Evolutionary conservation across 2,888 invertebrate species (phyloP), one percentile per base, ranked within the genome.

Genomic region (Tribolium freemani): DNA sequence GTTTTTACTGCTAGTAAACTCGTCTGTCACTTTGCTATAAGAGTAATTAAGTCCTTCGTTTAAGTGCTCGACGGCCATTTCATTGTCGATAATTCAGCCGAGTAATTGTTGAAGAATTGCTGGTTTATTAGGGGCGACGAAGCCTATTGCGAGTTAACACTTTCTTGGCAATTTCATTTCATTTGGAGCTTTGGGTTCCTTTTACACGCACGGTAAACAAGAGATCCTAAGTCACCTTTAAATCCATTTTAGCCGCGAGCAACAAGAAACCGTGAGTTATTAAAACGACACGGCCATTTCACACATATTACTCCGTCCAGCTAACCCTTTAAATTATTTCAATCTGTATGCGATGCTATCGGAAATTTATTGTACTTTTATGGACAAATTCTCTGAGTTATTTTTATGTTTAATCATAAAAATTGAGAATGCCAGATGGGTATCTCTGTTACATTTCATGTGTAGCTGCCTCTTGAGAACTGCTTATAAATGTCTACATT

Each of bases 191-290:
- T 70, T 74, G 73, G 72, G 60, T 73, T 72, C 71, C 72, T 56
- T 38, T 67, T 75, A 74, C 77, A 76, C 79, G 79, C 78, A 76
- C 77, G 76, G 80, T 79, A 81, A 81, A 81, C 81, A 81, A 79
- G 79, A 75, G 80, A 70, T 81, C 80, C 82, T 81, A 75, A 81
- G 80, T 78, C 79, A 76, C 78, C 80, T 77, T 77, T 82, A 82
- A 82, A 82, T 82, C 80, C 80, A 80, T 80, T 81, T 78, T 75
- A 69, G 76, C 78, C 75, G 70, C 69, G 71, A 78, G 80, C 79
- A 78, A 78, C 79, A 77, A 79, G 78, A 78, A 79, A 80, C 75
- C 74, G 76, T 78, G 78, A 80, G 80, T 82, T 82, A 82, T 81
- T 82, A 82, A 81, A 82, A 80, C 74, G 78, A 74, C 54, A 44